Percentiles rank a stretch among this genome's conserved stretches.
Evolutionary conservation across 1,140 invertebrate species (phyloP).

Genomic region (Danaus melanippus): DNA sequence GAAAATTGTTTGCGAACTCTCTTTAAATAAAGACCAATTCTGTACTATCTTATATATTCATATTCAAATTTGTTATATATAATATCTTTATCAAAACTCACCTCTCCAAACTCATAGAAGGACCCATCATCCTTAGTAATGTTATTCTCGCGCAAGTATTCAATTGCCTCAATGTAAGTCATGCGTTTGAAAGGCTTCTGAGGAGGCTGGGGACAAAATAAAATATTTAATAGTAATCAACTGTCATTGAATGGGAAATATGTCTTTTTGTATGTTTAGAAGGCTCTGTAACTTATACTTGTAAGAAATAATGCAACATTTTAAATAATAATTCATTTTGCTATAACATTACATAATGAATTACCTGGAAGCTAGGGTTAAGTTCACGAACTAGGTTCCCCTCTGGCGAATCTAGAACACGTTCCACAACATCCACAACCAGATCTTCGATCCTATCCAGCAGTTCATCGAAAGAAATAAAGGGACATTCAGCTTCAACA

Average conservation of each 20-base stretch:
- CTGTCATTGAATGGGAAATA: neutral
- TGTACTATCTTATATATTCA: too few relatives aligned
- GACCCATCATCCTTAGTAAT: slow-evolving; percentile 98
- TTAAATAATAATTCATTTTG: neutral
- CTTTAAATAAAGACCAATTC: too few relatives aligned
- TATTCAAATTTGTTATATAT: too few relatives aligned
- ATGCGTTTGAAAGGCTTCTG: slow-evolving; percentile 94
- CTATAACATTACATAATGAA: slow-evolving; percentile 2
- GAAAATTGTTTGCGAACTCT: too few relatives aligned
- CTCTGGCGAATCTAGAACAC: slow-evolving; percentile 89
- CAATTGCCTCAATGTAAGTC: slow-evolving; percentile 95
- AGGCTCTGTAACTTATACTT: too few relatives aligned
- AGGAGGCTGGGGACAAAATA: slow-evolving; percentile 70
- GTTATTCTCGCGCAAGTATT: slow-evolving; percentile 92
- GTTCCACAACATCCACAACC: slow-evolving; percentile 95
- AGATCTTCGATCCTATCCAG: slow-evolving; percentile 94
- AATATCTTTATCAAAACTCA: slow-evolving; percentile 49
- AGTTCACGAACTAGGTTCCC: slow-evolving; percentile 89
- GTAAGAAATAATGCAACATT: neutral
- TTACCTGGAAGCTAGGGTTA: slow-evolving; percentile 90
- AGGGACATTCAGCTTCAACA: slow-evolving; percentile 97
- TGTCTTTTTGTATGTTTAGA: too few relatives aligned
- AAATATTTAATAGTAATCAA: neutral
- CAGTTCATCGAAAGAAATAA: slow-evolving; percentile 94
- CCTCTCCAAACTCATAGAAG: slow-evolving; percentile 98